phyloP scores from a whole-genome alignment of 2,888 invertebrate genomes.

The Bibio marci region DNA sequence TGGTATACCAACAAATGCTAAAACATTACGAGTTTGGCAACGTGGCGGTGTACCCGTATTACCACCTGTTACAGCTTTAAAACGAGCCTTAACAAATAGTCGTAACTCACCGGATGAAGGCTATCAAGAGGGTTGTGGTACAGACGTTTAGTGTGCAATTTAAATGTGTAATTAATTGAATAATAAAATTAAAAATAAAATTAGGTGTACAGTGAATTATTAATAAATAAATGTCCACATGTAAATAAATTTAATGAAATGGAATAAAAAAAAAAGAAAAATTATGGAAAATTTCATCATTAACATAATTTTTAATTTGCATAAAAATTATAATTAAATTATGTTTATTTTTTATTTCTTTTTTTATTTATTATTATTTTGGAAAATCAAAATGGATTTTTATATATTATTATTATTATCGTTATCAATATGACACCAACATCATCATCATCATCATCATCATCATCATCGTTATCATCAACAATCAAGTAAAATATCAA shows the following conservation, averaged over 20 bases:
- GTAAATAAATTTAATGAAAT: background rate
- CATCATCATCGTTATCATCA: too few relatives aligned
- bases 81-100: slow-evolving; percentile 65
- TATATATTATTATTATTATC: too few relatives aligned
- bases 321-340: too few relatives aligned
- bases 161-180: background rate
- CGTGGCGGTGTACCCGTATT: slow-evolving; percentile 66
- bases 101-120: slow-evolving; percentile 81
- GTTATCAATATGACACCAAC: too few relatives aligned
- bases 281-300: background rate
- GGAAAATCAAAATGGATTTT: too few relatives aligned
- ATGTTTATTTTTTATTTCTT: too few relatives aligned
- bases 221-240: too few relatives aligned
- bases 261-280: background rate
- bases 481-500: too few relatives aligned
- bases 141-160: slow-evolving; percentile 50
- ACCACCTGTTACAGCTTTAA: slow-evolving; percentile 70
- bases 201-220: too few relatives aligned
- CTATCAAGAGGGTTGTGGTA: slow-evolving; percentile 84
- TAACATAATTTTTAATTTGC: background rate
- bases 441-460: too few relatives aligned
- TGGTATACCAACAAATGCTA: slow-evolving; percentile 40
- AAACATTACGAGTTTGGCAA: slow-evolving; percentile 76
- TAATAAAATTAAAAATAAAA: too few relatives aligned
- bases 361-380: too few relatives aligned